Evolutionary conservation across 2,797 vertebrate genomes (phyloP), one percentile per base, ranked within the genome.

Genomic region (Mycteria americana): DNA sequence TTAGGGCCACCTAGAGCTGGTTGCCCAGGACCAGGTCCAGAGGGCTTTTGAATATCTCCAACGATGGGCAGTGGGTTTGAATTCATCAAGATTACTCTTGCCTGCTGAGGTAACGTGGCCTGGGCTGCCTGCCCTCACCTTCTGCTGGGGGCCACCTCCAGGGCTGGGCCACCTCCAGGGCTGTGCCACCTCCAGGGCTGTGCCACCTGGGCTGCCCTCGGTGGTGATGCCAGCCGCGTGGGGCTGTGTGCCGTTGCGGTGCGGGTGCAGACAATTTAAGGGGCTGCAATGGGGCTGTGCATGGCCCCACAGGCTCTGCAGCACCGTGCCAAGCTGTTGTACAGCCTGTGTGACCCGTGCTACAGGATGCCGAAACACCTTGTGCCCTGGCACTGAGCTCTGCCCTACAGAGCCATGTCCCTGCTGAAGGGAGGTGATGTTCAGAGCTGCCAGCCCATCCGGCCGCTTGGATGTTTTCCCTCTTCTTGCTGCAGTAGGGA

Each of bases 141-240:
- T 72, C 21, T 79, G 21, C 50, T 53, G 45, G 12, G 15, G 18
- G 7, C 25, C 3, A 10, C 8, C 3, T 45, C 21, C 31, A 10
- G 54, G 17, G 10, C 7, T 1, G 0, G 28, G 39, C 4, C 54
- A 27, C 18, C 10, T 2, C 18, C 31, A 10, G 54, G 17, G 9
- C 7, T 1, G 0, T 28, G 3, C 25, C 3, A 10, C 8, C 3
- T 45, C 21, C 31, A 10, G 54, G 17, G 10, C 7, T 1, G 0
- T 28, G 39, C 4, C 54, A 27, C 18, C 10, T 2, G 27, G 18
- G 8, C 28, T 79, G 2, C 25, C 13, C 6, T 37, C 22, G 11
- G 31, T 13, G 28, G 23, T 15, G 56, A 18, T 65, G 56, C 46
- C 14, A 10, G 43, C 11, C 2, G 2, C 51, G 3, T 50, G 37